Percentiles rank a stretch among this genome's conserved stretches.
Evolutionary conservation across 2,888 invertebrate genomes (phyloP).

Genomic region (Branchellion lobata): DNA sequence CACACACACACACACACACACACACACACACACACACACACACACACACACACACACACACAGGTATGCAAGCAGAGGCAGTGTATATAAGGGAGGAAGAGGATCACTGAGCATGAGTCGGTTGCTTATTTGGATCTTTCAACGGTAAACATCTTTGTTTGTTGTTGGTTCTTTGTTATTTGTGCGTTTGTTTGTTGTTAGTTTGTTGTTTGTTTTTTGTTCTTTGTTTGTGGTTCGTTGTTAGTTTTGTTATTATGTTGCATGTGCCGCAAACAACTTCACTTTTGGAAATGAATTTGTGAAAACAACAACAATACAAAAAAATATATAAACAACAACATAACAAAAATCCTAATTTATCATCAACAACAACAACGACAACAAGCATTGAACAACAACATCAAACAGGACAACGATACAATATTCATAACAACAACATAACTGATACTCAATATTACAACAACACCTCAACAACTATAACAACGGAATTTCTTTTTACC

Average conservation of each 20-base stretch:
- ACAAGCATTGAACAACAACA: no score
- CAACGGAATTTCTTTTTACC: no score
- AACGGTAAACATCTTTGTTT: not conserved
- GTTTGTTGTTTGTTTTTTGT: not conserved
- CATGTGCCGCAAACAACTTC: not conserved
- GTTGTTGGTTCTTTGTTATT: not conserved
- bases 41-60: not conserved
- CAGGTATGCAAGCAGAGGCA: not conserved
- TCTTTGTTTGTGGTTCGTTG: not conserved
- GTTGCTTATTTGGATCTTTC: conserved; percentile 11
- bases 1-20: no score
- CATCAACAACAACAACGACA: no score
- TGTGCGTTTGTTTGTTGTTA: not conserved
- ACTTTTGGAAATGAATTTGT: no score
- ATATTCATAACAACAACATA: no score
- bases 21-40: not conserved
- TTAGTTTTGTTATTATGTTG: not conserved
- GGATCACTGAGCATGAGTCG: not conserved
- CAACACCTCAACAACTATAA: no score
- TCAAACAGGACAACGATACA: no score
- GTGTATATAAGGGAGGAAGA: not conserved
- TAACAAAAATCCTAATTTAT: no score
- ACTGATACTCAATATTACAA: no score
- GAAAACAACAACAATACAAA: no score
- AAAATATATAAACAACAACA: no score